Evolutionary conservation across 2,888 invertebrate species (phyloP), one percentile per base, ranked within the genome.

Genomic region (Papilio protenor): DNA sequence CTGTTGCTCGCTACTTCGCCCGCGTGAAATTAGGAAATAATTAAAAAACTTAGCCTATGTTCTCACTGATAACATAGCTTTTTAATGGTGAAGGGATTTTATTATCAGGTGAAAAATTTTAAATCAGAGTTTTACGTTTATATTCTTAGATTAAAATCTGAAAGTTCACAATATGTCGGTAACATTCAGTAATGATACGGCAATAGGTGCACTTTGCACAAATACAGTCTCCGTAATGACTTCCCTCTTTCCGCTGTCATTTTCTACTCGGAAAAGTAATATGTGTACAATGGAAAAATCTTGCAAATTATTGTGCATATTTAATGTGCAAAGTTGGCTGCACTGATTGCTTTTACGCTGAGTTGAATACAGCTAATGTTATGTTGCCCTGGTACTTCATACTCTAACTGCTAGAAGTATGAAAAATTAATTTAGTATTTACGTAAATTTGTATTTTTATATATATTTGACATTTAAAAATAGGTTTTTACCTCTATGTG

Each of bases 231-330:
- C 47, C 52, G 27, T 77, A 73, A 77, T 73, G 66, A 73, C 77
- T 77, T 77, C 59, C 77, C 69, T 55, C 64, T 55, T 73, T 72
- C 72, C 61, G 61, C 52, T 40, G 64, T 69, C 11, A 73, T 76
- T 76, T 76, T 76, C 72, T 64, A 77, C 64, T 66, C 72, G 77
- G 77, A 64, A 64, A 73, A 77, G 52, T 77, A 55, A 77, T 73
- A 66, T 72, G 18, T 61, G 71, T 33, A 64, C 76, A 76, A 72
- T 77, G 72, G 73, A 64, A 77, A 66, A 76, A 73, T 64, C 64
- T 40, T 21, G 73, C 72, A 55, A 55, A 40, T 77, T 72, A 76
- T 76, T 73, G 64, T 64, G 23, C 64, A 18, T 73, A 66, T 73
- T 77, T 73, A 77, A 45, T 49, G 11, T 49, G n/a, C n/a, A 27